Evolutionary conservation across 2,888 invertebrate species (phyloP), one percentile per base, ranked within the genome.

Genomic region (Diloba caeruleocephala): DNA sequence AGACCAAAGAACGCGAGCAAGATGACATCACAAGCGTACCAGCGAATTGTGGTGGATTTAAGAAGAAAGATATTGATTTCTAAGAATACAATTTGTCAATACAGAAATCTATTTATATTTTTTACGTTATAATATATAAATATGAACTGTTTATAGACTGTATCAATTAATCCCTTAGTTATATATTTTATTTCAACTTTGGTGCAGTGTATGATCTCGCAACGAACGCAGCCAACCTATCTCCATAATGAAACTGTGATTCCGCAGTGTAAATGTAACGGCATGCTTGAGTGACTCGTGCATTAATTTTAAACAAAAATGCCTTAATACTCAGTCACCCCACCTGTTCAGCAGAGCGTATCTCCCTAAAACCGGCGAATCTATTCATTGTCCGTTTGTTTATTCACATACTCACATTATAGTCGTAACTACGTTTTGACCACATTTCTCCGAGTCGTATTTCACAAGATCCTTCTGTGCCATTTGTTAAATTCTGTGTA

Each of bases 11-110:
- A 75, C 87, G 95, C 10, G 95, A 95, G 76, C 95, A 95, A 81
- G 90, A 94, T 58, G 95, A 95, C 63, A 95, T 95, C 25, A 89
- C 92, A 17, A 85, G 90, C 2, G 84, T 92, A 19, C 90, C 94
- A 6, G 59, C 94, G n/a, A 93, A 94, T 41, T 96, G 96, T 81
- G 94, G 94, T 31, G 94, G 94, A 61, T 92, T 92, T 61, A 93
- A 89, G 73, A 95, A 95, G 78, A 94, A 93, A 79, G 92, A 95
- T 74, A 91, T 96, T 71, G 96, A 96, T 77, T 96, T 96, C 89
- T 96, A 89, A 94, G 23, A 12, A 26, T 19, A 36, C 7, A 14
- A 28, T 23, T 26, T 31, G 15, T 15, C 4, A 7, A 12, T 10
- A 8, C 2, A 37, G 12, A 14, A 25, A 53, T 32, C 10, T 0